These are phyloP conservation scores for Galaxea fascicularis DNA, from an alignment of 92 coral and sea anemone species.

Conservation along the genomic window DNA sequence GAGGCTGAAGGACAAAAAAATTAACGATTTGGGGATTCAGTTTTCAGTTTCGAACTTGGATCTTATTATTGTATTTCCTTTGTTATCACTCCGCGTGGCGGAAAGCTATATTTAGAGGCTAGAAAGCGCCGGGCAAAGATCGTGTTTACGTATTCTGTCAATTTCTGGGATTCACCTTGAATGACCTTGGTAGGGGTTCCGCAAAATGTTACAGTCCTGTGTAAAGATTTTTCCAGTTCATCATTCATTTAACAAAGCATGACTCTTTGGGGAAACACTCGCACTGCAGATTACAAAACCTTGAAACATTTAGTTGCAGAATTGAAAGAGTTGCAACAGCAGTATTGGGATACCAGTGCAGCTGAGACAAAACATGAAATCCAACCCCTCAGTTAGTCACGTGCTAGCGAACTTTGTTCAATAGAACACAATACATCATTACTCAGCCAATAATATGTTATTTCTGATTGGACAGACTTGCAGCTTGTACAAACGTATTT, in stretches of 20 bases:
- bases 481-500: background rate
- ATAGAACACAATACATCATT: slow-evolving; percentile 5
- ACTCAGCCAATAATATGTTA: background rate
- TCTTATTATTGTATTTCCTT: no score
- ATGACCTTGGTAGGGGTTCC: slow-evolving; percentile 19
- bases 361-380: background rate
- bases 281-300: background rate
- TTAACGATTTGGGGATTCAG: no score
- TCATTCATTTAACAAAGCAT: no score
- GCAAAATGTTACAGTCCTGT: background rate
- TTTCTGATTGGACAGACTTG: slow-evolving; percentile 19
- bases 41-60: no score
- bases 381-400: background rate
- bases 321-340: background rate
- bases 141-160: no score
- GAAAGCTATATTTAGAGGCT: no score
- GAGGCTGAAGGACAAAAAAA: no score
- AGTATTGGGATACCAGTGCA: background rate
- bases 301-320: background rate
- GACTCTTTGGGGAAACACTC: background rate
- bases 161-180: slow-evolving; percentile 25
- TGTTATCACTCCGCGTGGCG: no score
- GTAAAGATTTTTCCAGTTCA: background rate
- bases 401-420: slow-evolving; percentile 27
- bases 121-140: no score